Conservation (phyloP, 1,140 invertebrate species). For the Neodiprion lecontei region DNA sequence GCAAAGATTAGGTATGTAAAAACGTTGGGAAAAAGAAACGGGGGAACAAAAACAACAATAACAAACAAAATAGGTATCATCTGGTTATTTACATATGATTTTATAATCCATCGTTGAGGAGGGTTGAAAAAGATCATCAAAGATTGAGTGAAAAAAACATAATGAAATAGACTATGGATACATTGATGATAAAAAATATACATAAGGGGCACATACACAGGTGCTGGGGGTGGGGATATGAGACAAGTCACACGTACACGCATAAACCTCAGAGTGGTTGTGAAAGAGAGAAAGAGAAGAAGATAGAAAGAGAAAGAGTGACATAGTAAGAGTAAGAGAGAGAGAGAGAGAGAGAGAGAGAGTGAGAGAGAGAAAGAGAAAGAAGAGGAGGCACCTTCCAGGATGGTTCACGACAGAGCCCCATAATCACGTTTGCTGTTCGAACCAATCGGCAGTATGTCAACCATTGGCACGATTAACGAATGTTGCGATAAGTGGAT, state of each 20-base stretch:
- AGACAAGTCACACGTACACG: background rate
- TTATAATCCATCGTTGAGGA: too few relatives aligned
- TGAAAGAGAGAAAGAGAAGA: constrained; percentile 20
- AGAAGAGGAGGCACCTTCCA: constrained; percentile 44
- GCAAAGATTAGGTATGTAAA: background rate
- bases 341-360: constrained; percentile 24
- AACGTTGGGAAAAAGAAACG: too few relatives aligned
- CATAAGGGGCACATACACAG: background rate
- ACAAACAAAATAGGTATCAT: too few relatives aligned
- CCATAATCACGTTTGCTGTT: constrained; percentile 47
- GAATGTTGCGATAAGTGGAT: background rate
- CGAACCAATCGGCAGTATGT: constrained; percentile 36
- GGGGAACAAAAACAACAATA: too few relatives aligned
- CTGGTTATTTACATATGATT: too few relatives aligned
- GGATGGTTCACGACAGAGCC: constrained; percentile 44
- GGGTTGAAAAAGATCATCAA: too few relatives aligned
- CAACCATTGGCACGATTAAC: constrained; percentile 41
- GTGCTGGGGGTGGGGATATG: background rate
- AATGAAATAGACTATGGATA: too few relatives aligned
- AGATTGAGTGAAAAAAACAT: too few relatives aligned
- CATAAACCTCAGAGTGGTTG: constrained; percentile 23
- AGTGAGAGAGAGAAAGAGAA: constrained; percentile 21
- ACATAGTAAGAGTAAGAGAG: constrained; percentile 33
- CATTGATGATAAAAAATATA: too few relatives aligned
- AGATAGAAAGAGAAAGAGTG: constrained; percentile 20